phyloP scores from a whole-genome alignment of 2,888 invertebrate genomes.

The Macrophya annulata region DNA sequence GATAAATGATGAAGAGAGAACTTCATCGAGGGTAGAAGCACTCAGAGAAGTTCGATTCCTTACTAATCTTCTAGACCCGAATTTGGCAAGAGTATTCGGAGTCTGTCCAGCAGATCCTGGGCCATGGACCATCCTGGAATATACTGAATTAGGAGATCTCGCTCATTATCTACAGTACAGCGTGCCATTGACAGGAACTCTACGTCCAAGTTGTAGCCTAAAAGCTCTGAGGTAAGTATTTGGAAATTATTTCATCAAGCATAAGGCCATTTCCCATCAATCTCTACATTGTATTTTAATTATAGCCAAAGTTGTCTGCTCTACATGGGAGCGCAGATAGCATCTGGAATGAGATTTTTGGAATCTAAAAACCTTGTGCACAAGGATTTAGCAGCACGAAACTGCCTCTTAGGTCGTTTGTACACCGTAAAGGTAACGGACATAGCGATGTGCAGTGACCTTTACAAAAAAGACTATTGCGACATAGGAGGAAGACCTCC shows the following conservation, averaged over 20 bases:
- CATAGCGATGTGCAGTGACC: conserved; percentile 84
- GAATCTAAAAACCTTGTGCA: conserved; percentile 90
- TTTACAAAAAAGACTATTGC: conserved; percentile 84
- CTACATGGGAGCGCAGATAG: conserved; percentile 88
- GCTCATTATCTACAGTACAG: conserved; percentile 84
- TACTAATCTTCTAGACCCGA: conserved; percentile 85
- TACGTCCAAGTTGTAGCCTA: conserved; percentile 76
- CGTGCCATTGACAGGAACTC: conserved; percentile 75
- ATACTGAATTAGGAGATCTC: conserved; percentile 88
- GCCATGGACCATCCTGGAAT: conserved; percentile 87
- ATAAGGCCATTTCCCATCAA: neutral
- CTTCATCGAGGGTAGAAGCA: conserved; percentile 78
- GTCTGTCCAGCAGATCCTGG: conserved; percentile 82
- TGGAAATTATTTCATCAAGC: neutral
- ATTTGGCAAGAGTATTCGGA: conserved; percentile 85
- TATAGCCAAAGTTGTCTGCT: conserved; percentile 86
- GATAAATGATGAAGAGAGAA: conserved; percentile 76
- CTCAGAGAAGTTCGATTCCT: conserved; percentile 86
- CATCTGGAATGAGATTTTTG: conserved; percentile 90
- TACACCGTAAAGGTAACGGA: conserved; percentile 84
- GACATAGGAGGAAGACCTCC: conserved; percentile 84
- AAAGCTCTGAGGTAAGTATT: conserved; percentile 76
- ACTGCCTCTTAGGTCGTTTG: conserved; percentile 84
- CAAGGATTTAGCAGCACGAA: conserved; percentile 89
- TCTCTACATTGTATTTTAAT: too few relatives aligned